These are phyloP conservation scores for Ecdyonurus torrentis DNA, from an alignment of 2,888 invertebrate genomes.

Conservation along the genomic window DNA sequence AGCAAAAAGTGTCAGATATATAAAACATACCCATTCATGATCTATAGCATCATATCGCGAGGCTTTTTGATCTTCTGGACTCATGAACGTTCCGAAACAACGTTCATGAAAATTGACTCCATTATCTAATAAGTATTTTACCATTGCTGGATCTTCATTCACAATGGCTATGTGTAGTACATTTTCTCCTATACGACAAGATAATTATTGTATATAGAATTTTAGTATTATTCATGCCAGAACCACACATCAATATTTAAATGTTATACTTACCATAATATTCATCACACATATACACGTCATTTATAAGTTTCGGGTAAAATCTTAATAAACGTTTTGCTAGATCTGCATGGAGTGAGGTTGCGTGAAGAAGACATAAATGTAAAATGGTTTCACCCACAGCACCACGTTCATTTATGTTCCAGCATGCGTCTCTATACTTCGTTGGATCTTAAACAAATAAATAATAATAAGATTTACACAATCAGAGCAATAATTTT, in stretches of 20 bases:
- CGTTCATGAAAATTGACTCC: conserved; percentile 84
- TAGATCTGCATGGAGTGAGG: conserved; percentile 79
- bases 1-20: too few relatives aligned
- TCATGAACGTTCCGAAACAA: conserved; percentile 94
- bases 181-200: conserved; percentile 53
- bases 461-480: too few relatives aligned
- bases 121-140: conserved; percentile 80
- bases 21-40: conserved; percentile 72
- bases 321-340: conserved; percentile 79
- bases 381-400: conserved; percentile 94
- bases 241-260: not conserved
- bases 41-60: conserved; percentile 72
- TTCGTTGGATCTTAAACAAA: conserved; percentile 37
- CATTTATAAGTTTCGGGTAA: conserved; percentile 91
- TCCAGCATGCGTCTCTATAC: conserved; percentile 83
- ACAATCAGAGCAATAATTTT: too few relatives aligned
- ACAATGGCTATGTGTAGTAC: conserved; percentile 95
- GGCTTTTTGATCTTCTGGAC: conserved; percentile 92
- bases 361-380: conserved; percentile 79
- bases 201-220: not conserved
- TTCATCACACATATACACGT: conserved; percentile 91
- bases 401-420: conserved; percentile 77
- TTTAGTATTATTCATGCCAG: not conserved
- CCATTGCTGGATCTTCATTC: conserved; percentile 96
- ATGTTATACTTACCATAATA: conserved; percentile 63